A percentile compares a stretch with the other conserved stretches of the same genome.
phyloP scores from a whole-genome alignment of 2,888 invertebrate species.

The Liopterus haemorrhoidalis region DNA sequence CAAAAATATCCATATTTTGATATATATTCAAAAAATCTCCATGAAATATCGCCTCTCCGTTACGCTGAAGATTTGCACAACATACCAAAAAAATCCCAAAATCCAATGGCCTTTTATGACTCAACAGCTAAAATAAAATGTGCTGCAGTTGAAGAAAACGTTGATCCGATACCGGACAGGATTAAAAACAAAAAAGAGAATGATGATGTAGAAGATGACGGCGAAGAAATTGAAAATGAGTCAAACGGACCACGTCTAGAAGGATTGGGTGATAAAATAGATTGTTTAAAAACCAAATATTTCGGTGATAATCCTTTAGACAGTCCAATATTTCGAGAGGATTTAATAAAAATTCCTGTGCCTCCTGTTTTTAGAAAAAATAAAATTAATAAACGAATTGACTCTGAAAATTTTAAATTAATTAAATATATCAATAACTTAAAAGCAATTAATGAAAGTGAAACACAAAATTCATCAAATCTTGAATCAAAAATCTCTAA shows the following conservation, averaged over 20 bases:
- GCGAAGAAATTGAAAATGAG: slow-evolving; percentile 35
- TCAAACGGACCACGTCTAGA: slow-evolving; percentile 48
- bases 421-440: not conserved
- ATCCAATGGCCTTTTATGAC: slow-evolving; percentile 67
- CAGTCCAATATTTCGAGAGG: slow-evolving; percentile 64
- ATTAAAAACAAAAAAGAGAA: slow-evolving; percentile 40
- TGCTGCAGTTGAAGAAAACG: slow-evolving; percentile 50
- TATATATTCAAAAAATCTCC: slow-evolving; percentile 41
- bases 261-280: slow-evolving; percentile 66
- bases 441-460: not conserved
- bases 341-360: slow-evolving; percentile 48
- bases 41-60: slow-evolving; percentile 56
- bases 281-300: slow-evolving; percentile 67
- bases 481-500: not conserved
- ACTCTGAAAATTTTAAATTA: not conserved
- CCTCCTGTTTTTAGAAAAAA: slow-evolving; percentile 38
- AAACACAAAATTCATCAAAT: too few species aligned
- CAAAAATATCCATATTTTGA: slow-evolving; percentile 64
- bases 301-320: slow-evolving; percentile 71
- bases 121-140: slow-evolving; percentile 51
- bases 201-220: slow-evolving; percentile 36
- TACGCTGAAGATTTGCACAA: slow-evolving; percentile 60
- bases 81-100: slow-evolving; percentile 58
- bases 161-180: slow-evolving; percentile 52
- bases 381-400: not conserved